Evolutionary conservation across 2,797 vertebrate genomes (phyloP).

Genomic region (Fistularia tabacaria): DNA sequence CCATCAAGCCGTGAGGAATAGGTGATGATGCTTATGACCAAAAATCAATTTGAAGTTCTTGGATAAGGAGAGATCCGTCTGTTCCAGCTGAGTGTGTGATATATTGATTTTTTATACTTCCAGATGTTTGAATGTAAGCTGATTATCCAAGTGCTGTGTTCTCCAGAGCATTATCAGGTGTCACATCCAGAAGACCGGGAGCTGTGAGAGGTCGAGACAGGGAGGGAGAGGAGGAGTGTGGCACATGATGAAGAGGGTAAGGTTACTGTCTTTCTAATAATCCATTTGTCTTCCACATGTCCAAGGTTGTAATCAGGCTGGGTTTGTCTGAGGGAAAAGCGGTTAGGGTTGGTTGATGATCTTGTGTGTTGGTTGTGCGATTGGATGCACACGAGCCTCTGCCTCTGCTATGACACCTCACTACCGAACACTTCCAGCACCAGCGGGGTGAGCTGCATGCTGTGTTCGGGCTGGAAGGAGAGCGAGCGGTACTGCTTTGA

Average conservation of each 20-base stretch:
- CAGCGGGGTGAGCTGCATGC: constrained; percentile 93
- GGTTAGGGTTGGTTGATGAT: constrained; percentile 35
- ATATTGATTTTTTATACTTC: constrained; percentile 16
- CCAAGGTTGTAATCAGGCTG: constrained; percentile 29
- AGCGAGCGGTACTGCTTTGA: constrained; percentile 93
- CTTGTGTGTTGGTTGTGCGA: constrained; percentile 24
- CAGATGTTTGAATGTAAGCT: constrained; percentile 30
- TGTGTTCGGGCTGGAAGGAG: constrained; percentile 89
- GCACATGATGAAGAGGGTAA: constrained; percentile 37
- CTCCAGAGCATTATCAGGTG: constrained; percentile 21
- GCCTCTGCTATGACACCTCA: constrained; percentile 84
- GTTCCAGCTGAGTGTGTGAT: neutral
- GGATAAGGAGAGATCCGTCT: constrained; percentile 1
- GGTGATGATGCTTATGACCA: constrained; percentile 8
- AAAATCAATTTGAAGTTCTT: constrained; percentile 13
- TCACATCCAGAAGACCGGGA: constrained; percentile 33
- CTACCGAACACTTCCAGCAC: constrained; percentile 94
- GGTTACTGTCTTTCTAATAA: constrained; percentile 21
- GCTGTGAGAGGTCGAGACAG: constrained; percentile 21
- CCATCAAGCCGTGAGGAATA: constrained; percentile 21
- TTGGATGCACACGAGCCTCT: neutral
- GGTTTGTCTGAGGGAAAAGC: constrained; percentile 31
- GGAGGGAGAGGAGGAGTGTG: constrained; percentile 27
- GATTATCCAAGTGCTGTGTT: constrained; percentile 25
- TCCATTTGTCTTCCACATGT: constrained; percentile 37